Percentiles rank a stretch among this genome's conserved stretches.
These are phyloP conservation scores for Trachelus troglodyta DNA, from an alignment of 2,888 invertebrate genomes.

Conservation along the genomic window DNA sequence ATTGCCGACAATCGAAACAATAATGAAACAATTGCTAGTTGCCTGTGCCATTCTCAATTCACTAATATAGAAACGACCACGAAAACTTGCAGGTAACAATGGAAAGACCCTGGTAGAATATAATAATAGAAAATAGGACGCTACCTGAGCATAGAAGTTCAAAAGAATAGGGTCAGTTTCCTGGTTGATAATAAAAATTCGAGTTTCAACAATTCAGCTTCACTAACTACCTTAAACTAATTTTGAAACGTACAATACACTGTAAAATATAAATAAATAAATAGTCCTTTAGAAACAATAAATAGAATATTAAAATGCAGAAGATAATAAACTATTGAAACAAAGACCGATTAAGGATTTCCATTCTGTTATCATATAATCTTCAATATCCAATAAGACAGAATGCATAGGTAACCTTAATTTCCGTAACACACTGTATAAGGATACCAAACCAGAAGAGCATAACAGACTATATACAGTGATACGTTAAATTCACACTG, in stretches of 20 bases:
- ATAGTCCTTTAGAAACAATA: not conserved
- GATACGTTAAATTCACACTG: not conserved
- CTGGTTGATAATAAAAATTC: not conserved
- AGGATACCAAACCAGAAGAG: not conserved
- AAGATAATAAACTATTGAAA: not conserved
- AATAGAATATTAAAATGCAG: not conserved
- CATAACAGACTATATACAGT: not conserved
- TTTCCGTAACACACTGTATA: not conserved
- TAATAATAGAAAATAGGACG: not conserved
- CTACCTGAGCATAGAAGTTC: not conserved
- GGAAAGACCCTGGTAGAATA: not conserved
- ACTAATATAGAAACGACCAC: not conserved
- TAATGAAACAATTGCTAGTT: not conserved
- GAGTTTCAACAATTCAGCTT: not conserved
- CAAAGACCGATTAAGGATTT: not conserved
- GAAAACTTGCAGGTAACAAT: not conserved
- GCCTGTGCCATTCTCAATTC: not conserved
- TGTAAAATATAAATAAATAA: not conserved
- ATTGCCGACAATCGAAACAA: not conserved
- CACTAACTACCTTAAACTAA: not conserved
- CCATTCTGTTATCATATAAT: slow-evolving; percentile 43
- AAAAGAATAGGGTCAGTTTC: not conserved
- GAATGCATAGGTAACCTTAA: not conserved
- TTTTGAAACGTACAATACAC: not conserved
- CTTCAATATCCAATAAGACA: slow-evolving; percentile 16